Evolutionary conservation across 2,113 vertebrate genomes (phyloP).

Genomic region (Tragelaphus scriptus): DNA sequence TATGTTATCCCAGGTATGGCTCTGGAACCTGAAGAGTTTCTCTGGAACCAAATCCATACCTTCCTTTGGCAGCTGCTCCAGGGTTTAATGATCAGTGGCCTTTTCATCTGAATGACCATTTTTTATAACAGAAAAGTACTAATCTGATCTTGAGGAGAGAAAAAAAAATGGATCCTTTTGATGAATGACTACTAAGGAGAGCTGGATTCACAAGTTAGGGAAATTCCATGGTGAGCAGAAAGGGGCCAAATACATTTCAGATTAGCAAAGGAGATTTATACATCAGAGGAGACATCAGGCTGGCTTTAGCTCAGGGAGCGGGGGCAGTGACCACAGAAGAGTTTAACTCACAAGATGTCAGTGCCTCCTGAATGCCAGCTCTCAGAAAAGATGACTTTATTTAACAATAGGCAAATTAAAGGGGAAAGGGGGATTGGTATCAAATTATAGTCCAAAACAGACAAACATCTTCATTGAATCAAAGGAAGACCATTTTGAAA

Average conservation of each 20-base stretch:
- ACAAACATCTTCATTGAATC: neutral
- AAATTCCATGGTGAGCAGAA: neutral
- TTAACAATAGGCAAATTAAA: neutral
- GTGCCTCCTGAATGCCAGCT: neutral
- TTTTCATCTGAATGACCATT: neutral
- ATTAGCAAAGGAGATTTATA: neutral
- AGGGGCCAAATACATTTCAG: neutral
- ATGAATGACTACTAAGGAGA: neutral
- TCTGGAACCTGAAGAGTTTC: neutral
- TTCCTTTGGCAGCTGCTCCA: neutral
- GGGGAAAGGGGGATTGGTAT: neutral
- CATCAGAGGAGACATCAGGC: neutral
- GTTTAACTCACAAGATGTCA: neutral
- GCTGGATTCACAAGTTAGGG: neutral
- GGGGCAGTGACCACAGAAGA: neutral
- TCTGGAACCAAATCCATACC: neutral
- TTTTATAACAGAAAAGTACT: constrained; percentile 26
- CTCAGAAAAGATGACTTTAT: neutral
- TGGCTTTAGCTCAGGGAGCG: neutral
- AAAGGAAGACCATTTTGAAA: neutral
- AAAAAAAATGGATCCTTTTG: neutral
- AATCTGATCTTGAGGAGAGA: neutral
- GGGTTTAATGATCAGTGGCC: neutral
- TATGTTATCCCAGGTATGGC: neutral
- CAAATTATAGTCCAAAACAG: neutral